Conservation (phyloP, 2,113 vertebrate genomes). For the Eleginops maclovinus region DNA sequence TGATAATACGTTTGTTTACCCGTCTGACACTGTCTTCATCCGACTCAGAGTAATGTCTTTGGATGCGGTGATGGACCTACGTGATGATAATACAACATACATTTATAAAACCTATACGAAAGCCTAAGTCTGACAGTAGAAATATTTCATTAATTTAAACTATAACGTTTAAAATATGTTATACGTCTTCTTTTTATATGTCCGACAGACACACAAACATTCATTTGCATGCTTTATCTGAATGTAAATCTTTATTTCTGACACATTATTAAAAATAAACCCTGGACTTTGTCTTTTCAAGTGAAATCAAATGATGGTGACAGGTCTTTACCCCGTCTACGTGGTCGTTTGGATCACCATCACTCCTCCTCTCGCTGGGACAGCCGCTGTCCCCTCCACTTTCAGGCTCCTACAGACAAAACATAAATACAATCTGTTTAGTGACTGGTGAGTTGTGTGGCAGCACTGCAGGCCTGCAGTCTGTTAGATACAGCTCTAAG, state of each 20-base stretch:
- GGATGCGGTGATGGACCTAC: slow-evolving; percentile 85
- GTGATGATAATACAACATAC: slow-evolving; percentile 67
- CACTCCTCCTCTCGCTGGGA: slow-evolving; percentile 94
- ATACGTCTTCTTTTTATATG: not conserved
- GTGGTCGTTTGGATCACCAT: slow-evolving; percentile 90
- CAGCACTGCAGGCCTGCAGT: no score
- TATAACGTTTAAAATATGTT: not conserved
- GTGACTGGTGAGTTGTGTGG: not conserved
- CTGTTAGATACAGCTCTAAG: not conserved
- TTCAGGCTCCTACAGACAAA: slow-evolving; percentile 87
- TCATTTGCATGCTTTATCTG: not conserved
- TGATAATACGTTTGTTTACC: slow-evolving; percentile 85
- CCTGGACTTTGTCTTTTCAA: not conserved
- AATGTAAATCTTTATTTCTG: not conserved
- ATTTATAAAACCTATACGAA: slow-evolving; percentile 32
- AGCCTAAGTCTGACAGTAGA: not conserved
- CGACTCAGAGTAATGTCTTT: slow-evolving; percentile 88
- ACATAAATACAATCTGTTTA: not conserved
- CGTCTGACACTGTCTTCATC: slow-evolving; percentile 95
- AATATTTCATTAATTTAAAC: not conserved
- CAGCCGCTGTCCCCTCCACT: slow-evolving; percentile 96
- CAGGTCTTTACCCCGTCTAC: slow-evolving; percentile 83
- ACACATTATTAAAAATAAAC: not conserved
- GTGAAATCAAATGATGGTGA: not conserved
- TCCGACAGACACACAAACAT: not conserved